Conservation (phyloP, 2,888 invertebrate genomes). For the Andrena trimmerana region DNA sequence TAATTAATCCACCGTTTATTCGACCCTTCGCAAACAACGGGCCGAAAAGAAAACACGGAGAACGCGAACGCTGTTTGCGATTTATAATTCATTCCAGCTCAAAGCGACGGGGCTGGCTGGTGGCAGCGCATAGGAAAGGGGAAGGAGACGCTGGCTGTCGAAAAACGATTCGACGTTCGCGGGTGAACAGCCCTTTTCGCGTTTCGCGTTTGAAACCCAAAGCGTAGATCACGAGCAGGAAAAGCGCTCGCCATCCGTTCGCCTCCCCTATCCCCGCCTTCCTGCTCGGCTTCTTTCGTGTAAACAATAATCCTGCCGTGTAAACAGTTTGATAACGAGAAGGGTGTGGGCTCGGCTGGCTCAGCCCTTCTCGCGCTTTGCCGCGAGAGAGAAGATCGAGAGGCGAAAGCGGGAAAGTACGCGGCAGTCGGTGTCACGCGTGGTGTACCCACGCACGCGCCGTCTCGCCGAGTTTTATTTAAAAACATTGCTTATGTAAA, state of each 20-base stretch:
- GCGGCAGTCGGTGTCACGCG: not conserved
- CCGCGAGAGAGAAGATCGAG: slow-evolving; percentile 20
- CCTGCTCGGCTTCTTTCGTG: slow-evolving; percentile 59
- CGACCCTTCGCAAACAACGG: slow-evolving; percentile 23
- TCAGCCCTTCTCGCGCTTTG: slow-evolving; percentile 42
- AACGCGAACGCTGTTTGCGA: slow-evolving; percentile 12
- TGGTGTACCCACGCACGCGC: slow-evolving; percentile 11
- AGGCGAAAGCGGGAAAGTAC: slow-evolving; percentile 10
- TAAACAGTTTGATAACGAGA: slow-evolving; percentile 78
- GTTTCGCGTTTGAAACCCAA: slow-evolving; percentile 43
- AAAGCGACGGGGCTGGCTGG: slow-evolving; percentile 15
- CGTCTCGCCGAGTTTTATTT: slow-evolving; percentile 58
- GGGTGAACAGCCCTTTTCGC: slow-evolving; percentile 14
- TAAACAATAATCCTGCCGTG: slow-evolving; percentile 79
- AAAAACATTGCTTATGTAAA: slow-evolving; percentile 77
- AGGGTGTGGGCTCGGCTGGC: slow-evolving; percentile 35
- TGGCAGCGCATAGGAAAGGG: not conserved
- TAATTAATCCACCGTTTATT: slow-evolving; percentile 52
- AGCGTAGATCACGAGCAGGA: slow-evolving; percentile 19
- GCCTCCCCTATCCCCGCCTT: slow-evolving; percentile 5
- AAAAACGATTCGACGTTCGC: slow-evolving; percentile 35
- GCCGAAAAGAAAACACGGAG: slow-evolving; percentile 19
- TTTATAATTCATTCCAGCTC: slow-evolving; percentile 54
- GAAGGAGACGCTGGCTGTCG: slow-evolving; percentile 22
- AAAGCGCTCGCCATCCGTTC: slow-evolving; percentile 28